Percentiles rank a stretch among this genome's conserved stretches.
Conservation (phyloP, 1,140 invertebrate genomes). For the Mamestra configurata region DNA sequence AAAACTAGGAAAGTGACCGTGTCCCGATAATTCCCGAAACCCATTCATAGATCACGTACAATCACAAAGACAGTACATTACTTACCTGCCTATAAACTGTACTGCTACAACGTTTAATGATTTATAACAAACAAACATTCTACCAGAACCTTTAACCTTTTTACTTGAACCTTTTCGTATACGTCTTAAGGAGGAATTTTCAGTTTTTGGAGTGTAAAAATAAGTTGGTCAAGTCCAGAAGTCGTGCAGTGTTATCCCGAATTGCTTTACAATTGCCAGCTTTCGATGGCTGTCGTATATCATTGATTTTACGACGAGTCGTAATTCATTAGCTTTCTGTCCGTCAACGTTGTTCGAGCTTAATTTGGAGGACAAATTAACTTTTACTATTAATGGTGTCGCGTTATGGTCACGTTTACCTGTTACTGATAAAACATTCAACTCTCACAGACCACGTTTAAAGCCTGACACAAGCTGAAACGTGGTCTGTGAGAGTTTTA, state of each 20-base stretch:
- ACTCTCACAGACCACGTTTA: too few species aligned
- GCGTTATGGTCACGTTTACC: not conserved
- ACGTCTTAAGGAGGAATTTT: not conserved
- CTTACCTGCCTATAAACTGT: slow-evolving; percentile 60
- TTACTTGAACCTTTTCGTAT: not conserved
- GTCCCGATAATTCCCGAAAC: slow-evolving; percentile 59
- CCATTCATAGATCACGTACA: slow-evolving; percentile 72
- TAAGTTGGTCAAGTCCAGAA: slow-evolving; percentile 34
- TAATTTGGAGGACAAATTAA: slow-evolving; percentile 58
- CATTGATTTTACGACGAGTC: slow-evolving; percentile 75
- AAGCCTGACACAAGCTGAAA: too few species aligned
- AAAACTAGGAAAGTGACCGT: slow-evolving; percentile 34
- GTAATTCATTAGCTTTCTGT: slow-evolving; percentile 70
- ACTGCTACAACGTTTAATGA: slow-evolving; percentile 43
- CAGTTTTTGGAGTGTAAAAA: not conserved
- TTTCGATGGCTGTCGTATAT: slow-evolving; percentile 71
- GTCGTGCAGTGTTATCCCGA: slow-evolving; percentile 71
- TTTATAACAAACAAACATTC: slow-evolving; percentile 17
- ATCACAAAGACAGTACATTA: slow-evolving; percentile 55
- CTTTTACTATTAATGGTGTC: slow-evolving; percentile 44
- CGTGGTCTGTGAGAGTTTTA: too few species aligned
- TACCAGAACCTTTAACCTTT: not conserved
- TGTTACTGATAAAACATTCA: not conserved
- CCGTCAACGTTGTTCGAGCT: slow-evolving; percentile 59
- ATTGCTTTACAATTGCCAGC: slow-evolving; percentile 77